A percentile compares a stretch with the other conserved stretches of the same genome.
phyloP scores from a whole-genome alignment of 2,888 invertebrate species.

The Andrena hattorfiana region DNA sequence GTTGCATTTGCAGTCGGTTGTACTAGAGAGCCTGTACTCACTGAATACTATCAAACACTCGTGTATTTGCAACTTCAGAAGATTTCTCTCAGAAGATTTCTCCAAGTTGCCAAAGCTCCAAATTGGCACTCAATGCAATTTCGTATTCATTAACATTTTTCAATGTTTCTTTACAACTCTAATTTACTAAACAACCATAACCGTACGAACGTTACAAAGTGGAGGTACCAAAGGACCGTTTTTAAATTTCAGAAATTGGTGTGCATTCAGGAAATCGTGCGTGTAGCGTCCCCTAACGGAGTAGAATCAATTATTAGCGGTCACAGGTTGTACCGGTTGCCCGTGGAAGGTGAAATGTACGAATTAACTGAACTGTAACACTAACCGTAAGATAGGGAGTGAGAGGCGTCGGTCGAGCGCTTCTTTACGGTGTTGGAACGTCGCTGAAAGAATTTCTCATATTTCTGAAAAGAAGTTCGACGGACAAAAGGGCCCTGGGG shows the following conservation, averaged over 20 bases:
- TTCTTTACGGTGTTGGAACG: constrained; percentile 37
- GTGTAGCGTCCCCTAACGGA: neutral
- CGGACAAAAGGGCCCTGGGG: constrained; percentile 70
- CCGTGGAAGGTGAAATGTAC: constrained; percentile 22
- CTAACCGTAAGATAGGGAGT: constrained; percentile 28
- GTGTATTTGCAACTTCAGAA: no score
- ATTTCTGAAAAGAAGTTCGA: constrained; percentile 81
- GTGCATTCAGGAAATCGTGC: neutral
- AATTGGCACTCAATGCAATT: no score
- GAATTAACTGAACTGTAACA: constrained; percentile 46
- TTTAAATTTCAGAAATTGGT: neutral
- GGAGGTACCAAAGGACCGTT: neutral
- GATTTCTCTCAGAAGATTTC: no score
- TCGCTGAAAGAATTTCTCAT: constrained; percentile 72
- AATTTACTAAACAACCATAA: no score
- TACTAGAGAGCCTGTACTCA: neutral
- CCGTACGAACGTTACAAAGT: neutral
- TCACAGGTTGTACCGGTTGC: constrained; percentile 14
- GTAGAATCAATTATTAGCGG: constrained; percentile 19
- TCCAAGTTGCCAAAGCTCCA: no score
- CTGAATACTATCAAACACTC: neutral
- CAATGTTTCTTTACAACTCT: no score
- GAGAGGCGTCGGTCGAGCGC: constrained; percentile 25
- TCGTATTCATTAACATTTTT: no score
- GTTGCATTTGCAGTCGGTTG: neutral